Percentiles rank a stretch among this genome's conserved stretches.
phyloP scores from a whole-genome alignment of 2,888 invertebrate genomes.

The Apodemia hepburni region DNA sequence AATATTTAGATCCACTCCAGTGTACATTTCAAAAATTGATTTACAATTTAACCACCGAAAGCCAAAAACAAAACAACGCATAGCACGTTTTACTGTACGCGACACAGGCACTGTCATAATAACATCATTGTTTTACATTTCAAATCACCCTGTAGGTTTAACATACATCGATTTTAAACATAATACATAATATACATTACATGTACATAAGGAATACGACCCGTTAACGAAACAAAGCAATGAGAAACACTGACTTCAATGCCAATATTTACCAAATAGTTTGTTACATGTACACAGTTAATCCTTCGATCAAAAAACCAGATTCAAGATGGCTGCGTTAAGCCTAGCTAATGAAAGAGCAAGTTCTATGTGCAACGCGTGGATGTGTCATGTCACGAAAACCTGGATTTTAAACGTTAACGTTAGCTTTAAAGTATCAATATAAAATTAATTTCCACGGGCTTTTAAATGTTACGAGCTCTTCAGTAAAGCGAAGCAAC shows the following conservation, averaged over 20 bases:
- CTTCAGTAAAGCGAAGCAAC: no score
- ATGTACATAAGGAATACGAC: slow-evolving; percentile 3
- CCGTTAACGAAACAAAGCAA: background rate
- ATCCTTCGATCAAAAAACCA: no score
- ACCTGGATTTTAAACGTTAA: no score
- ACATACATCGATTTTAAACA: background rate
- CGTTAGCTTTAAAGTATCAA: no score
- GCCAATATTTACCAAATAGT: background rate
- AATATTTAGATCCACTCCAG: background rate
- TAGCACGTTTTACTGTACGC: background rate
- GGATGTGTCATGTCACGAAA: no score
- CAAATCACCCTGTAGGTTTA: background rate
- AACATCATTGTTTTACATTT: background rate
- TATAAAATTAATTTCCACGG: no score
- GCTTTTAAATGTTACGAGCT: no score
- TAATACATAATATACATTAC: slow-evolving; percentile 1
- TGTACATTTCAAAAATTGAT: background rate
- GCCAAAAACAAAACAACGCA: background rate
- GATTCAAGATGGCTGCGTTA: no score
- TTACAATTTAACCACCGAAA: background rate
- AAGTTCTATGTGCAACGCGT: no score
- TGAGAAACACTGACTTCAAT: no score
- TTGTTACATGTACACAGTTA: no score
- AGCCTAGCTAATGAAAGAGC: no score
- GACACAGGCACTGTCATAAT: background rate